Conservation (phyloP, 2,888 invertebrate species). For the Tortricodes alternella region DNA sequence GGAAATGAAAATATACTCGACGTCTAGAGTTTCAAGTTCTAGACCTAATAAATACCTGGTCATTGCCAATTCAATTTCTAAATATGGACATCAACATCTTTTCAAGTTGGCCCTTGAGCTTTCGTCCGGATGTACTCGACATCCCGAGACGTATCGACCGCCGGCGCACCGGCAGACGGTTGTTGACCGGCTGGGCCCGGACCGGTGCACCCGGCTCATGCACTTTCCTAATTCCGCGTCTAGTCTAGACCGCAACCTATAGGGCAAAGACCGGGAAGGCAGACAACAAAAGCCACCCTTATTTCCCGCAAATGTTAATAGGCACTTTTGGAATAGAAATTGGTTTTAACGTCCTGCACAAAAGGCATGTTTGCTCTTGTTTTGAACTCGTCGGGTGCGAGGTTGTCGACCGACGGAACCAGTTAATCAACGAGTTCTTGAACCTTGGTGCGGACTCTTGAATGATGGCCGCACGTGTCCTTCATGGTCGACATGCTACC, state of each 20-base stretch:
- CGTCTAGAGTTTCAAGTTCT: too few species aligned
- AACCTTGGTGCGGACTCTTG: conserved; percentile 6
- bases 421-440: conserved; percentile 38
- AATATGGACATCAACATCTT: background rate
- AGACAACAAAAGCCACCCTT: conserved; percentile 25
- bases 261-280: conserved; percentile 49
- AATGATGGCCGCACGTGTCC: conserved; percentile 16
- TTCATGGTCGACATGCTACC: background rate
- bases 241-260: conserved; percentile 49
- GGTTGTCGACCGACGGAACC: conserved; percentile 53
- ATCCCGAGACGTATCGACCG: conserved; percentile 28
- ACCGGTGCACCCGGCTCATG: conserved; percentile 14
- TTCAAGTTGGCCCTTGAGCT: background rate
- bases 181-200: conserved; percentile 31
- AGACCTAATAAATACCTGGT: too few species aligned
- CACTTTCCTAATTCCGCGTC: conserved; percentile 50
- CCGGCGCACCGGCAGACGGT: conserved; percentile 22
- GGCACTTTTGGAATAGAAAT: conserved; percentile 6
- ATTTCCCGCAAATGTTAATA: conserved; percentile 9
- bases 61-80: background rate
- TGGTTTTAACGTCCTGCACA: background rate
- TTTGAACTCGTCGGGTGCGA: conserved; percentile 20
- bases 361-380: conserved; percentile 9
- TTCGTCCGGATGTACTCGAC: conserved; percentile 4
- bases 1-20: too few species aligned